A percentile compares a stretch with the other conserved stretches of the same genome.
Evolutionary conservation across 2,797 vertebrate species (phyloP).

Genomic region (Sebastes goodei): DNA sequence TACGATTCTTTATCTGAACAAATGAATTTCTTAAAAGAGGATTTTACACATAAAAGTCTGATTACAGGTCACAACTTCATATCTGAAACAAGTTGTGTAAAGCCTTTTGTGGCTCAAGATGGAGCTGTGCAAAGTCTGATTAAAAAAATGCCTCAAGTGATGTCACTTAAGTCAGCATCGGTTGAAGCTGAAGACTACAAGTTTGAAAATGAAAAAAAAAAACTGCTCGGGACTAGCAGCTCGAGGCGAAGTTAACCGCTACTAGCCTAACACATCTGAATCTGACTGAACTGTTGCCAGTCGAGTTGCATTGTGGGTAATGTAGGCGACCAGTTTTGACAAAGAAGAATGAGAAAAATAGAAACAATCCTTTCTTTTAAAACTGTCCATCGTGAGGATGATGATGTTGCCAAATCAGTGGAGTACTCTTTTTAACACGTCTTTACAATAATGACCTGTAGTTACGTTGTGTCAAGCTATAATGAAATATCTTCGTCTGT

Average conservation of each 20-base stretch:
- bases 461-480: neutral
- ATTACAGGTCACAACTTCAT: neutral
- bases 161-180: too few species aligned
- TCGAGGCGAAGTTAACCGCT: neutral
- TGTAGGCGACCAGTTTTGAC: neutral
- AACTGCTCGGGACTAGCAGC: neutral
- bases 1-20: neutral
- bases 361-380: neutral
- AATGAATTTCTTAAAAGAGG: neutral
- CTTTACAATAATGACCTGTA: neutral
- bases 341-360: neutral
- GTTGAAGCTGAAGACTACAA: neutral
- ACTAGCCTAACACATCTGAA: too few species aligned
- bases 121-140: neutral
- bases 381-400: neutral
- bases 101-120: neutral
- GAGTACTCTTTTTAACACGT: neutral
- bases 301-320: neutral
- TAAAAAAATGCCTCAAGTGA: neutral
- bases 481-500: slow-evolving; percentile 1
- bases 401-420: neutral
- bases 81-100: neutral
- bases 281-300: neutral
- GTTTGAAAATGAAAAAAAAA: neutral
- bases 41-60: neutral